Conservation (phyloP, 2,797 vertebrate genomes). For the Characodon lateralis region DNA sequence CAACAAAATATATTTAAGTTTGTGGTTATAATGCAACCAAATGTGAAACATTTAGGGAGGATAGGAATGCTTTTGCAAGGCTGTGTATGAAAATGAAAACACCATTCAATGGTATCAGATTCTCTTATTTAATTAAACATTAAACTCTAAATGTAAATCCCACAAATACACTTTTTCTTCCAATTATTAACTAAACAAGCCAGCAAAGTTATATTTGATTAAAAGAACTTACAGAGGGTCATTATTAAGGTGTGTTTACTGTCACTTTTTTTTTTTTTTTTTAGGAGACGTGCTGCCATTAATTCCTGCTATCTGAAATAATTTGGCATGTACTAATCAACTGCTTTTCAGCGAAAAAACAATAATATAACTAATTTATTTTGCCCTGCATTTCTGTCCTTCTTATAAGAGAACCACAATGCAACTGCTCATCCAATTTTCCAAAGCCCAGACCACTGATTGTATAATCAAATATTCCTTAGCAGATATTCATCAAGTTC, state of each 20-base stretch:
- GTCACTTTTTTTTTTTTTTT: not conserved
- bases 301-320: slow-evolving; percentile 16
- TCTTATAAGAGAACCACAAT: slow-evolving; percentile 9
- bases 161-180: not conserved
- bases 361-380: not conserved
- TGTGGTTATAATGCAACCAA: too few species aligned
- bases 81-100: too few species aligned
- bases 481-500: slow-evolving; percentile 12
- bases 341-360: slow-evolving; percentile 7
- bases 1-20: too few species aligned
- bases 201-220: not conserved
- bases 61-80: too few species aligned
- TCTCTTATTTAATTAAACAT: too few species aligned
- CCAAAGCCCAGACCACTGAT: slow-evolving; percentile 19
- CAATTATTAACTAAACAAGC: not conserved
- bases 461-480: slow-evolving; percentile 24
- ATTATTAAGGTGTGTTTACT: not conserved
- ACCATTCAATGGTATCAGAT: too few species aligned
- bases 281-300: slow-evolving; percentile 1
- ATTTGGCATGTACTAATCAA: not conserved
- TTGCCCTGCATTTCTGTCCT: slow-evolving; percentile 6
- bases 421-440: slow-evolving; percentile 12
- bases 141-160: not conserved
- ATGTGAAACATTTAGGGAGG: too few species aligned
- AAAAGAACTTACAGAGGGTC: not conserved